A percentile compares a stretch with the other conserved stretches of the same genome.
Evolutionary conservation across 1,140 invertebrate species (phyloP).

Genomic region (Zaprionus kolodkinae): DNA sequence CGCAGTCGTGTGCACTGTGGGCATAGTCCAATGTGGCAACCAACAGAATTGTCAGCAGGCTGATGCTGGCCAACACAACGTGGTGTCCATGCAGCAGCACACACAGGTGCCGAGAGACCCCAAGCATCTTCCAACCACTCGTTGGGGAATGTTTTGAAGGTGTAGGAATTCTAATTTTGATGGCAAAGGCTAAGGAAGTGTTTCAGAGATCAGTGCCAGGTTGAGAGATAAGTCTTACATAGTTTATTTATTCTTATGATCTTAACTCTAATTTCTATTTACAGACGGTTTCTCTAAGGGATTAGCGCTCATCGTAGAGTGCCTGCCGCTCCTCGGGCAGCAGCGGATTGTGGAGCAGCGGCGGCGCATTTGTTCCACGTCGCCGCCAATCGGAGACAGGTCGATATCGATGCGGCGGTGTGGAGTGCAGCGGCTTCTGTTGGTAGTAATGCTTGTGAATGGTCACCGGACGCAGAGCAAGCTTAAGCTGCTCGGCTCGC

Average conservation of each 20-base stretch:
- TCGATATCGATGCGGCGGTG: slow-evolving; percentile 48
- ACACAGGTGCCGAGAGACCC: slow-evolving; percentile 1
- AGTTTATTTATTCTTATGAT: background rate
- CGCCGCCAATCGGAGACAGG: slow-evolving; percentile 50
- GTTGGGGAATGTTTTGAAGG: background rate
- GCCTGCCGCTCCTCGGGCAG: background rate
- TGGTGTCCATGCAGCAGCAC: slow-evolving; percentile 22
- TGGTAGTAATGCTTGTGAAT: slow-evolving; percentile 81
- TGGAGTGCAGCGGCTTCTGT: slow-evolving; percentile 59
- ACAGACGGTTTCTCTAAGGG: background rate
- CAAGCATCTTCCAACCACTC: slow-evolving; percentile 16
- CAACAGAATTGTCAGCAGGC: slow-evolving; percentile 1
- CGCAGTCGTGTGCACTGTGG: slow-evolving; percentile 13
- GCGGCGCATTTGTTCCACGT: background rate
- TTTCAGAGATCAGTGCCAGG: background rate
- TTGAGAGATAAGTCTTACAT: background rate
- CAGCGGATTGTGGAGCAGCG: slow-evolving; percentile 17
- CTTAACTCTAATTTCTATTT: background rate
- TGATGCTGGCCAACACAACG: slow-evolving; percentile 10
- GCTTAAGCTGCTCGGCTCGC: slow-evolving; percentile 58
- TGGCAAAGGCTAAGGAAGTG: background rate
- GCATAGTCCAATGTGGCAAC: slow-evolving; percentile 39
- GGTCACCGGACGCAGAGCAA: slow-evolving; percentile 65
- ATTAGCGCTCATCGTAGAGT: background rate
- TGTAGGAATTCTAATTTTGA: slow-evolving; percentile 26